These are phyloP conservation scores for Anoplius nigerrimus DNA, from an alignment of 2,888 invertebrate genomes.

Conservation along the genomic window DNA sequence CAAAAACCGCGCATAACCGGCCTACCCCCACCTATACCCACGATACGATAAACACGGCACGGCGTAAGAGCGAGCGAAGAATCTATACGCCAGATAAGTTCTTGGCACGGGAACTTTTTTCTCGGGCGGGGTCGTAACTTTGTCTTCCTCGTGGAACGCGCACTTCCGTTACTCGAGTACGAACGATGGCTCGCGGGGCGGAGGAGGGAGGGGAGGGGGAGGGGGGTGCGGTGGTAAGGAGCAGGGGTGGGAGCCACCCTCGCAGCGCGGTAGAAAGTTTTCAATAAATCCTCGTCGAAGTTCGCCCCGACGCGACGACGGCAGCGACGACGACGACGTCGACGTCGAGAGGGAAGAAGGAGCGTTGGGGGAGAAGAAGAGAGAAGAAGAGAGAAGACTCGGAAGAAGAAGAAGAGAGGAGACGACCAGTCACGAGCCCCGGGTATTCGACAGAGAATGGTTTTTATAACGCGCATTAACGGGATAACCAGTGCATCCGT, in stretches of 20 bases:
- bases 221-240: no score
- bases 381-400: not conserved
- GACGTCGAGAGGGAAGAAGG: constrained; percentile 1
- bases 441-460: constrained; percentile 4
- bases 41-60: constrained; percentile 24
- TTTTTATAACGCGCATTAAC: constrained; percentile 52
- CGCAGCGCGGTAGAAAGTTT: constrained; percentile 40
- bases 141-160: constrained; percentile 33
- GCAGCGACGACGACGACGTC: constrained; percentile 1
- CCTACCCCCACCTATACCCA: no score
- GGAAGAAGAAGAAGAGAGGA: no score
- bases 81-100: constrained; percentile 35
- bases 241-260: not conserved
- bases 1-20: no score
- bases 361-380: not conserved
- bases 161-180: constrained; percentile 42
- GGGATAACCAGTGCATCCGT: constrained; percentile 50
- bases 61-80: constrained; percentile 29
- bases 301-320: constrained; percentile 33
- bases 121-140: constrained; percentile 40
- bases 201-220: constrained; percentile 9
- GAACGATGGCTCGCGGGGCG: constrained; percentile 12
- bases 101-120: constrained; percentile 24
- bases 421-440: no score
- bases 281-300: constrained; percentile 53